Base-by-base conservation (phyloP, 2,113 vertebrate species). In the Microtus oregoni region DNA sequence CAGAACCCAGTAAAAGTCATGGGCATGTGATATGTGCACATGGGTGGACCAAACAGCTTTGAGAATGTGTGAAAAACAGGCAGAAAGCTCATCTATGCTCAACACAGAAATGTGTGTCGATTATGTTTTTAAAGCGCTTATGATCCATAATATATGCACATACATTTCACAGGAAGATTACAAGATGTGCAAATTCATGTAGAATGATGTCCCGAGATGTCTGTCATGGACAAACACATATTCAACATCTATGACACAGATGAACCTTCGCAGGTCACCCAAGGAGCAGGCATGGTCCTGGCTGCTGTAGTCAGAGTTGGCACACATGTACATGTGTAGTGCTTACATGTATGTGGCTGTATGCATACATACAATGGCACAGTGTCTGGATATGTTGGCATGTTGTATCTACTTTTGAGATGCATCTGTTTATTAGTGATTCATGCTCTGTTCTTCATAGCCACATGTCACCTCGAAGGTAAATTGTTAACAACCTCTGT, bases 1-100 rank as follows among this genome's bases (percentile, higher is more conserved):
- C 26, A 73, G 19, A 55, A 11, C 30, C 17, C 44, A 32, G 55
- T 63, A 17, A 77, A n/a, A 14, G n/a, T 70, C 47, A 24, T 20
- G 14, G 47, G 61, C 0, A 17, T 1, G 5, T 2, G 52, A 32
- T n/a, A 19, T 6, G 0, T 52, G 32, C 13, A 8, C 47, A 22
- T 19, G 32, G 38, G 24, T 44, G 24, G 32, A 78, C 17, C 38
- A 38, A 38, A 68, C 11, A 86, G 58, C 38, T 50, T 44, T 63
- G 65, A 58, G 28, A 22, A 14, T n/a, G 8, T n/a, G 20, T n/a
- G 47, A 73, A 83, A 75, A 47, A 65, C 4, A 10, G 13, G 26
- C 14, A 7, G 32, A 8, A 6, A 17, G 17, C 19, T 4, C 32
- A 10, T 61, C 41, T 97, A 6, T 61, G 63, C 32, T 5, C 8